A percentile compares a stretch with the other conserved stretches of the same genome.
These are phyloP conservation scores for Sebastes wilsoni DNA, from an alignment of 2,797 vertebrate species.

Conservation along the genomic window DNA sequence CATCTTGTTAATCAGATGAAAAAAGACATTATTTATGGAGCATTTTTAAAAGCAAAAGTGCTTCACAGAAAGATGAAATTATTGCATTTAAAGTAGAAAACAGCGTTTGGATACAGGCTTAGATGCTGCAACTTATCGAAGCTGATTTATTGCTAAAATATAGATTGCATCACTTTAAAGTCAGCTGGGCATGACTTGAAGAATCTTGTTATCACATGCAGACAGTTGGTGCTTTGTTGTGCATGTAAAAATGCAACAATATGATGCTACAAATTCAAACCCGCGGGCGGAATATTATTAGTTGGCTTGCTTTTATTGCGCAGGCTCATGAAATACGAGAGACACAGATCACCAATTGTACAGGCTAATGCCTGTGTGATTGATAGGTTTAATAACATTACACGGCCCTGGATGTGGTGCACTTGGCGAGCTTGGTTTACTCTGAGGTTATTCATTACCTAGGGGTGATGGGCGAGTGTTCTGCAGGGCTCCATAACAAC, in stretches of 20 bases:
- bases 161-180: background rate
- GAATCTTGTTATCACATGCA: background rate
- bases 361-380: conserved; percentile 6
- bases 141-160: background rate
- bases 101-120: background rate
- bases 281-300: background rate
- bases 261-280: background rate
- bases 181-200: background rate
- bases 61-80: background rate
- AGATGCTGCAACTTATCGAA: background rate
- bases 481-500: conserved; percentile 50
- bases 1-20: background rate
- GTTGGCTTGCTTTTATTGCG: background rate
- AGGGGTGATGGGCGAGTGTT: conserved; percentile 33
- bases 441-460: conserved; percentile 73
- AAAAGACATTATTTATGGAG: background rate
- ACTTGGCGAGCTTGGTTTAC: conserved; percentile 11
- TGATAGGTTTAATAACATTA: conserved; percentile 35
- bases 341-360: background rate
- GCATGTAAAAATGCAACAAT: background rate
- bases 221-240: background rate
- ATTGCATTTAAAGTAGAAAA: background rate
- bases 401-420: background rate
- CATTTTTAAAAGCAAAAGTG: background rate
- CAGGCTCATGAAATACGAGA: background rate